These are phyloP conservation scores for Cheilosia variabilis DNA, from an alignment of 2,888 invertebrate genomes.

Conservation along the genomic window DNA sequence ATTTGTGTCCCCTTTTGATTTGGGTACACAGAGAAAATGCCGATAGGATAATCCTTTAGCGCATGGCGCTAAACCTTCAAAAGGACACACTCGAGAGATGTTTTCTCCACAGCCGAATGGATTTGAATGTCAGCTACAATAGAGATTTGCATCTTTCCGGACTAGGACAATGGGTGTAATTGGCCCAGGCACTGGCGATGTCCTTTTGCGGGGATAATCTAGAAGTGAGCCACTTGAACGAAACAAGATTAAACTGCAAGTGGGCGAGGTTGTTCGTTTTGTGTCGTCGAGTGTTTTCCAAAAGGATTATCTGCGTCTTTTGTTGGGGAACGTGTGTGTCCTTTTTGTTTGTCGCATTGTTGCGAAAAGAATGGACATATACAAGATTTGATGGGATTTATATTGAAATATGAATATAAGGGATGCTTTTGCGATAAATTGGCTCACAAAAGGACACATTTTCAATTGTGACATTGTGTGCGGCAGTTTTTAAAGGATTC, in stretches of 20 bases:
- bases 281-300: slow-evolving; percentile 18
- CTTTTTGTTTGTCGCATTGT: slow-evolving; percentile 53
- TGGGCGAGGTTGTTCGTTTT: slow-evolving; percentile 10
- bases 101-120: slow-evolving; percentile 45
- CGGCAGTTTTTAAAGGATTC: slow-evolving; percentile 25
- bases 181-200: slow-evolving; percentile 44
- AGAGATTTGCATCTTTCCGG: slow-evolving; percentile 63
- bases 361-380: slow-evolving; percentile 27
- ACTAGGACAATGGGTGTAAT: slow-evolving; percentile 66
- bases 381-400: slow-evolving; percentile 47
- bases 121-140: slow-evolving; percentile 71
- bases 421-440: slow-evolving; percentile 34
- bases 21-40: slow-evolving; percentile 22
- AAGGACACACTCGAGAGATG: slow-evolving; percentile 39
- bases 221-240: slow-evolving; percentile 68
- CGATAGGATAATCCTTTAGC: slow-evolving; percentile 72
- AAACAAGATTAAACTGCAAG: slow-evolving; percentile 66
- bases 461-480: slow-evolving; percentile 9
- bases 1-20: slow-evolving; percentile 40
- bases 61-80: slow-evolving; percentile 74
- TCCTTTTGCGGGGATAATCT: slow-evolving; percentile 53
- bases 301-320: slow-evolving; percentile 59
- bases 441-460: slow-evolving; percentile 38
- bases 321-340: slow-evolving; percentile 13
- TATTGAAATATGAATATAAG: slow-evolving; percentile 46